Evolutionary conservation across 2,113 vertebrate species (phyloP).

Genomic region (cat (Felis catus)): F.catus_Fca126_mat1.0 CM031414.1:72222501-72223000

Average conservation of each 20-base stretch:
- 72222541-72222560: background rate
- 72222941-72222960: background rate
- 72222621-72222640: background rate
- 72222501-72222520: conserved; percentile 20
- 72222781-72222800: background rate
- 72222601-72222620: background rate
- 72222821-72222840: background rate
- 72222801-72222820: background rate
- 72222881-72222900: background rate
- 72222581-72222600: background rate
- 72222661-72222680: background rate
- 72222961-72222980: background rate
- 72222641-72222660: background rate
- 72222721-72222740: background rate
- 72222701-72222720: background rate
- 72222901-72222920: background rate
- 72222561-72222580: background rate
- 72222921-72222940: background rate
- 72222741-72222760: background rate
- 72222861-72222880: background rate
- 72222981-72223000: background rate
- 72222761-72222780: background rate
- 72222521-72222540: background rate
- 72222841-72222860: background rate
- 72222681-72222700: background rate